phyloP scores from a whole-genome alignment of 2,113 vertebrate species.

The Chionodraco myersi region DNA sequence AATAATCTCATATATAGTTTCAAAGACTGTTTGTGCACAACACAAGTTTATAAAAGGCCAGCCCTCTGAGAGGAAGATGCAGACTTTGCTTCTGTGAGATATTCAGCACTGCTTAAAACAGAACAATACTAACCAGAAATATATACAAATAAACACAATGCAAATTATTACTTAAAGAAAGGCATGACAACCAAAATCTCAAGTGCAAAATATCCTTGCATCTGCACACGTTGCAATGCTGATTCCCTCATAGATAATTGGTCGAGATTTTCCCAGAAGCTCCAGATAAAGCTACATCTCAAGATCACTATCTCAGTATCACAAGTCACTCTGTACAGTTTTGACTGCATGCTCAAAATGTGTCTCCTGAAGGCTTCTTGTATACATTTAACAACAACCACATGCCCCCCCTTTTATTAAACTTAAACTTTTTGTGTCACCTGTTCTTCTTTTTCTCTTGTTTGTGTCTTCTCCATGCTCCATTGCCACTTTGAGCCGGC shows the following conservation, averaged over 20 bases:
- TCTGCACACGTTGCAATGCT: background rate
- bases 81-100: constrained; percentile 32
- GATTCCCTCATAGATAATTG: background rate
- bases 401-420: background rate
- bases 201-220: no score
- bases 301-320: background rate
- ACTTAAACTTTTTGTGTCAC: constrained; percentile 27
- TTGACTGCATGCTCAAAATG: background rate
- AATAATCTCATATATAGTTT: background rate
- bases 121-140: background rate
- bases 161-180: background rate
- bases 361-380: background rate
- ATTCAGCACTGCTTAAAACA: constrained; percentile 61
- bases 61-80: constrained; percentile 32
- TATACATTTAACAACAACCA: background rate
- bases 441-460: constrained; percentile 31
- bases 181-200: no score
- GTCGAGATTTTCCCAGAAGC: background rate
- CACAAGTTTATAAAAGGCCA: background rate
- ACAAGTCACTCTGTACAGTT: background rate
- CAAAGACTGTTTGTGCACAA: background rate
- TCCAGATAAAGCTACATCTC: background rate
- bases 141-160: background rate
- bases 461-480: constrained; percentile 10
- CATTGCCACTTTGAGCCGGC: constrained; percentile 37